Evolutionary conservation across 2,113 vertebrate species (phyloP).

Genomic region (Megalops atlanticus): DNA sequence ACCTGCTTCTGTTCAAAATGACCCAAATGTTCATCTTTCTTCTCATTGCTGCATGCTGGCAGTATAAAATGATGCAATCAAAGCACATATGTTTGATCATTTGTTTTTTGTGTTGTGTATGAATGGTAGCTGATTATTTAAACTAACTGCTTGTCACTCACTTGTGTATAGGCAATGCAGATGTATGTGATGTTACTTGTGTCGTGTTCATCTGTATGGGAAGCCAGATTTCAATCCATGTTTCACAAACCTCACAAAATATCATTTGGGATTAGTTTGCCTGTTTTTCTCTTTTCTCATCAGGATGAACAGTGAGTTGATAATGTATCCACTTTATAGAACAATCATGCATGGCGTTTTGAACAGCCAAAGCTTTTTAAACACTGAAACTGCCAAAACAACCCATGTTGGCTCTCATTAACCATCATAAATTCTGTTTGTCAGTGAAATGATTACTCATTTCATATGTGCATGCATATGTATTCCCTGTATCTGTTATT

Average conservation of each 20-base stretch:
- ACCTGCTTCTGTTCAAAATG: slow-evolving; percentile 17
- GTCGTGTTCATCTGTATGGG: slow-evolving; percentile 8
- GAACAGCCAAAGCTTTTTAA: neutral
- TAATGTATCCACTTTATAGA: neutral
- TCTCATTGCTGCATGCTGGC: slow-evolving; percentile 47
- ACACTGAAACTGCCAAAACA: neutral
- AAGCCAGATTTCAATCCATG: neutral
- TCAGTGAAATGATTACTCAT: neutral
- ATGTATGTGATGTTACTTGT: neutral
- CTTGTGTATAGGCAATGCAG: neutral
- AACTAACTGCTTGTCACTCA: neutral
- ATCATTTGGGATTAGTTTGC: neutral
- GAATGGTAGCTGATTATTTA: neutral
- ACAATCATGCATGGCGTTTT: neutral
- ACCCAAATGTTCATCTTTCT: slow-evolving; percentile 31
- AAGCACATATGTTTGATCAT: slow-evolving; percentile 21
- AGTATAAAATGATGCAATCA: slow-evolving; percentile 20
- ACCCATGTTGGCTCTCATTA: neutral
- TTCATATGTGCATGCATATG: neutral
- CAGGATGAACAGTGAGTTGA: neutral
- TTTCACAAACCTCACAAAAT: neutral
- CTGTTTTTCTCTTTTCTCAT: too few species aligned
- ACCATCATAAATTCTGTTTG: neutral
- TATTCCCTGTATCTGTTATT: neutral
- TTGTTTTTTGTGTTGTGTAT: slow-evolving; percentile 26